These are phyloP conservation scores for Herpailurus yagouaroundi DNA, from an alignment of 2,113 vertebrate genomes.

Conservation along the genomic window DNA sequence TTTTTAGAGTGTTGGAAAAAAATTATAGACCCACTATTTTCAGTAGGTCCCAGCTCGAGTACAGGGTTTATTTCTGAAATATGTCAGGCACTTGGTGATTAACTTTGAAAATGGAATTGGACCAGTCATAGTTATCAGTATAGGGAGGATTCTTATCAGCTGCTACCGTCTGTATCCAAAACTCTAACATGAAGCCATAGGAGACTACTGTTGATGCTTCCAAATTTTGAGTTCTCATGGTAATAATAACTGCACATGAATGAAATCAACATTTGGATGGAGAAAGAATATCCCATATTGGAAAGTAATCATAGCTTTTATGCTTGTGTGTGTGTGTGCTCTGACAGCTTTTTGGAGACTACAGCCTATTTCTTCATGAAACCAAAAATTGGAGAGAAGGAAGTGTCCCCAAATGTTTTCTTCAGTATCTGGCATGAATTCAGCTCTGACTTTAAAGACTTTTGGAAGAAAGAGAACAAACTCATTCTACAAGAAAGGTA, in stretches of 20 bases:
- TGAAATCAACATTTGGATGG: constrained; percentile 55
- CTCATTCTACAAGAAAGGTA: constrained; percentile 96
- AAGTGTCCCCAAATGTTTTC: constrained; percentile 94
- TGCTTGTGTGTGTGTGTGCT: constrained; percentile 44
- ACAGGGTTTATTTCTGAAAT: background rate
- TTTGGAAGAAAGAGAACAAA: constrained; percentile 99
- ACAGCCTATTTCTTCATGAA: constrained; percentile 95
- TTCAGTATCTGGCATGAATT: constrained; percentile 99
- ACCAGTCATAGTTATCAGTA: background rate
- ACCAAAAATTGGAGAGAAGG: constrained; percentile 95
- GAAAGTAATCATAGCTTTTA: constrained; percentile 69
- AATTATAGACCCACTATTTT: background rate
- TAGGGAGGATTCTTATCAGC: background rate
- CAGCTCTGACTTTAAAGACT: constrained; percentile 97
- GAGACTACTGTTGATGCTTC: background rate
- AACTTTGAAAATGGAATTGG: background rate
- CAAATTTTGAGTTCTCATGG: background rate
- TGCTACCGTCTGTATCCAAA: background rate
- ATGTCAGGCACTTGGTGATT: background rate
- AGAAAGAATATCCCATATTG: background rate
- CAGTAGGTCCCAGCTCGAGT: background rate
- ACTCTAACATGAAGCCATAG: background rate
- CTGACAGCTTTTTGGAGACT: constrained; percentile 95
- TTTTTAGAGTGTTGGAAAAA: background rate
- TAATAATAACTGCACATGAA: constrained; percentile 44